Evolutionary conservation across 2,888 invertebrate species (phyloP), one percentile per base, ranked within the genome.

Genomic region (Eupelmus urozonus): DNA sequence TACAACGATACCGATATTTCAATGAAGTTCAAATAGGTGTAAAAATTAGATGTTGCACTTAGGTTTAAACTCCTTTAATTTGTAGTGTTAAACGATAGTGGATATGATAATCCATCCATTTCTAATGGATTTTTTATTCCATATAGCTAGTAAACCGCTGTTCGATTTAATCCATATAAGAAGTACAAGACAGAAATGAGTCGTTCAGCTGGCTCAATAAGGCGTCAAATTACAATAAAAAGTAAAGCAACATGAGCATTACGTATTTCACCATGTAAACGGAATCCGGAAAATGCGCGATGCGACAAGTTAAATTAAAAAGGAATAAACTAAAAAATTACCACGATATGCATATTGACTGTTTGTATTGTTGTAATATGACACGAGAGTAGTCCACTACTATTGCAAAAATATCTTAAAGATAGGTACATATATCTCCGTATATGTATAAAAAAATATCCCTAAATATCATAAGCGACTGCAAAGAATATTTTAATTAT

Each of bases 351-450:
- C 78, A 81, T 83, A 85, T 77, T 84, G 83, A 85, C 85, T 86
- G 85, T 87, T 86, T 86, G 83, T 87, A 87, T 85, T 82, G 83
- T 86, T 85, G 84, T 86, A 85, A 87, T 84, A 83, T 82, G 82
- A 81, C 81, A 82, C 80, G 83, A 83, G 80, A 82, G 76, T 84
- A 85, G 83, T 78, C 81, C 79, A 74, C 29, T 71, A 76, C 18
- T 62, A 72, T 51, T 65, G 70, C 7, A 42, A 59, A 60, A 72
- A 72, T 80, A 79, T 81, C 40, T 40, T 55, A 66, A 67, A 49
- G 57, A 82, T 81, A 82, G 57, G 81, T 79, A 77, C 60, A 79
- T 73, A 76, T 60, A 77, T 75, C 49, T 78, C 79, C 55, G 76
- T 78, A 78, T 73, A 72, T 59, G 18, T 53, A 77, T 53, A 40